Base-by-base conservation (phyloP, 64 coral and sea anemone genomes). In the Astreopora myriophthalma region DNA sequence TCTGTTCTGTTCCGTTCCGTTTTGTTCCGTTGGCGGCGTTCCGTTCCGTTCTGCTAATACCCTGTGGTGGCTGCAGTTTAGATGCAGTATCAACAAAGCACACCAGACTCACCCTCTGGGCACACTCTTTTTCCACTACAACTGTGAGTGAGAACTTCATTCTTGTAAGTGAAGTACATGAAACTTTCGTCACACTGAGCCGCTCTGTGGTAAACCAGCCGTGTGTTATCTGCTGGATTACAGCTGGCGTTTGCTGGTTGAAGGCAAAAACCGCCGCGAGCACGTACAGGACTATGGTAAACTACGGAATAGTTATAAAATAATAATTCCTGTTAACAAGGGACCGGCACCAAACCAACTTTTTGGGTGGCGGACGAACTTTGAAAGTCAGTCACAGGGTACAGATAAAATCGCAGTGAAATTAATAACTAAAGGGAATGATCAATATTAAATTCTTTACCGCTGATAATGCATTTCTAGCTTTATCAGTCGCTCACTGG, bases 41-140 rank as follows among this genome's bases (percentile, higher is more conserved):
- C n/a, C n/a, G n/a, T n/a, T n/a, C 62, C 62, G 17, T 23, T 14
- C 24, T 66, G 7, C 62, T 7, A 2, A 1, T 66, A 6, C 20
- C 25, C 20, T 1, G 0, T 66, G 26, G 67, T 31, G 1, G 12
- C 25, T 27, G 26, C 0, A 27, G 25, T 30, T 70, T 2, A 30
- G 4, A 1, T 37, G 4, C 7, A 23, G 6, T 6, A n/a, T n/a
- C n/a, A n/a, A n/a, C n/a, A n/a, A 73, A 13, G 14, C 37, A 9
- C 14, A 2, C 5, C 3, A 24, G 2, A 55, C 75, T 28, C 69
- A 91, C 89, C 89, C n/a, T 58, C 17, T 36, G 89, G 89, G 46
- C 89, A 91, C 0, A 91, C 89, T 29, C 52, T 71, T 39, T 91
- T 91, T 19, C 79, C 48, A 22, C 89, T 91, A 39, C 89, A 91